These are phyloP conservation scores for Microctonus brassicae DNA, from an alignment of 2,888 invertebrate species.

Conservation along the genomic window DNA sequence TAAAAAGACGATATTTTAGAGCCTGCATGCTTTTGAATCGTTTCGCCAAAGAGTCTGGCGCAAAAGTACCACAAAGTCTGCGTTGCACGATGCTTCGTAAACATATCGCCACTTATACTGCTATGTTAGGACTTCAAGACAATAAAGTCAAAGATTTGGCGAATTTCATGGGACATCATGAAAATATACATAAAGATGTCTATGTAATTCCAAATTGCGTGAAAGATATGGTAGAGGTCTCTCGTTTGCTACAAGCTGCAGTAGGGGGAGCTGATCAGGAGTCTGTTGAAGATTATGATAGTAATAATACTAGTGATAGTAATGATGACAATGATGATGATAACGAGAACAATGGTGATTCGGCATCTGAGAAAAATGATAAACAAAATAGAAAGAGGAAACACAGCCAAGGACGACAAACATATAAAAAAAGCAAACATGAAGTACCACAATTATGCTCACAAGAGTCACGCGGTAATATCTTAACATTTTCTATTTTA, in stretches of 20 bases:
- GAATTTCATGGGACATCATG: constrained; percentile 52
- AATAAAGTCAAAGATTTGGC: constrained; percentile 47
- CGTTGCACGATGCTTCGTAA: constrained; percentile 49
- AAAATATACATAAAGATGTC: constrained; percentile 49
- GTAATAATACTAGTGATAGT: too few species aligned
- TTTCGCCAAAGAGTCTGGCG: constrained; percentile 48
- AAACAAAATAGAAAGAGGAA: too few species aligned
- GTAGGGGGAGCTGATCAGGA: too few species aligned
- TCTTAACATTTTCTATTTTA: too few species aligned
- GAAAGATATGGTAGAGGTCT: constrained; percentile 48
- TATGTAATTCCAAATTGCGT: constrained; percentile 48
- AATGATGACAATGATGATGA: too few species aligned
- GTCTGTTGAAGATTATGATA: too few species aligned
- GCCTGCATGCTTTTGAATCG: constrained; percentile 47
- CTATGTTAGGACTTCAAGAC: constrained; percentile 47
- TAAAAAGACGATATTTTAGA: constrained; percentile 25
- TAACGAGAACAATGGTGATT: too few species aligned
- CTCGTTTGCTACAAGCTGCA: constrained; percentile 42
- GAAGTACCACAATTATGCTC: too few species aligned
- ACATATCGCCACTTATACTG: constrained; percentile 51
- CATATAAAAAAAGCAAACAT: too few species aligned
- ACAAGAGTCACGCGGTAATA: too few species aligned
- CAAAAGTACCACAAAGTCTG: constrained; percentile 44
- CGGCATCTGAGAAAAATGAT: too few species aligned
- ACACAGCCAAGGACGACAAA: too few species aligned